Conservation (phyloP, 1,140 invertebrate species). For the Penaeus indicus region DNA sequence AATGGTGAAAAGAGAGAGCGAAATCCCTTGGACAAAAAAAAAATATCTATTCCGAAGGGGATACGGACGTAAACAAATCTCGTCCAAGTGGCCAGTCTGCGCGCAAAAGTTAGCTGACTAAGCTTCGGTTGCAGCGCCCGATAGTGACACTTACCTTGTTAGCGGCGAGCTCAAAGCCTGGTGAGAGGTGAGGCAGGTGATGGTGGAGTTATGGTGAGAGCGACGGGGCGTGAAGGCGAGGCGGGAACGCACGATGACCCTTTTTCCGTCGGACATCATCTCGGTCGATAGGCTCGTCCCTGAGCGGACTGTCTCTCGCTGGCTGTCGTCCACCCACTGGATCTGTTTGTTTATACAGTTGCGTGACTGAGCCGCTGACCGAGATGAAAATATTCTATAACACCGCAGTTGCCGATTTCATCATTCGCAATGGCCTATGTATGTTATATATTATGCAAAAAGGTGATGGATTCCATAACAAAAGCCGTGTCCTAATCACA, state of each 20-base stretch:
- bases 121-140: neutral
- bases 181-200: slow-evolving; percentile 70
- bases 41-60: no score
- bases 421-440: no score
- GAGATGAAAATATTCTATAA: neutral
- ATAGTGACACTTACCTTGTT: slow-evolving; percentile 39
- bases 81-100: no score
- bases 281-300: slow-evolving; percentile 62
- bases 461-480: no score
- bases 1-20: no score
- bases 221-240: slow-evolving; percentile 68
- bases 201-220: slow-evolving; percentile 69
- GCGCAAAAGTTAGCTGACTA: no score
- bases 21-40: no score
- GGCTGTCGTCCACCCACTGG: slow-evolving; percentile 65
- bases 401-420: neutral
- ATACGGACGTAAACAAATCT: no score
- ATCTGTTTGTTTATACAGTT: slow-evolving; percentile 46
- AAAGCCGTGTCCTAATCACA: no score
- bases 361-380: neutral
- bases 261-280: slow-evolving; percentile 66
- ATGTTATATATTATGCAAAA: no score
- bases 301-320: slow-evolving; percentile 54
- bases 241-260: slow-evolving; percentile 69
- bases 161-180: slow-evolving; percentile 66